Evolutionary conservation across 2,113 vertebrate species (phyloP), one percentile per base, ranked within the genome.

Genomic region (Sigmodon hispidus): DNA sequence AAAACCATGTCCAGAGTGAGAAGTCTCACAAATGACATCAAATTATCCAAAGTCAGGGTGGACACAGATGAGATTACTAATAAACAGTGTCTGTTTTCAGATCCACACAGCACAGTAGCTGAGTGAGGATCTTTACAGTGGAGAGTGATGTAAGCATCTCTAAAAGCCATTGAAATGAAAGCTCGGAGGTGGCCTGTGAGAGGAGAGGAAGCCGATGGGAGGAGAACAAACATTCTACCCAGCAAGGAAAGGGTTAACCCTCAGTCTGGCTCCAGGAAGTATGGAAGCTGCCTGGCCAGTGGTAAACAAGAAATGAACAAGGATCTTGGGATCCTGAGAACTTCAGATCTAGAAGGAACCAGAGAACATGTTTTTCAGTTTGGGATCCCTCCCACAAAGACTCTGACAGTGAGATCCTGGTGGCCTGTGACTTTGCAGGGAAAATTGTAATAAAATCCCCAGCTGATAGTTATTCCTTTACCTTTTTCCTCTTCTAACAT

Each of bases 11-110:
- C 90, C 72, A 95, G 48, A 81, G 90, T n/a, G 67, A 52, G 73
- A 26, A 89, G 6, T 34, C 43, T 89, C 59, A 76, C 36, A 95
- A 96, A 81, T 91, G 88, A 86, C 91, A 70, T 67, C 43, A 79
- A 75, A 24, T 89, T 81, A 93, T 36, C 43, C 77, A 89, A 79
- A 79, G 52, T 61, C 22, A 0, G 34, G 52, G 31, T 55, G 3
- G 65, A 4, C 63, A 57, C 50, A 19, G 43, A 29, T 15, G 24
- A 70, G 75, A 17, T 87, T 89, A 73, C 45, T 59, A 36, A 87
- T 26, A 72, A 90, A 45, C 65, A 89, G 69, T 91, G 86, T 75
- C 69, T 90, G 90, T 77, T 83, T 36, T 70, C 50, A 75, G 85
- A 91, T 84, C 94, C 22, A 43, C n/a, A 34, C 72, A 72, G n/a